Evolutionary conservation across 2,113 vertebrate genomes (phyloP), one percentile per base, ranked within the genome.

Genomic region (Cnemophilus loriae): DNA sequence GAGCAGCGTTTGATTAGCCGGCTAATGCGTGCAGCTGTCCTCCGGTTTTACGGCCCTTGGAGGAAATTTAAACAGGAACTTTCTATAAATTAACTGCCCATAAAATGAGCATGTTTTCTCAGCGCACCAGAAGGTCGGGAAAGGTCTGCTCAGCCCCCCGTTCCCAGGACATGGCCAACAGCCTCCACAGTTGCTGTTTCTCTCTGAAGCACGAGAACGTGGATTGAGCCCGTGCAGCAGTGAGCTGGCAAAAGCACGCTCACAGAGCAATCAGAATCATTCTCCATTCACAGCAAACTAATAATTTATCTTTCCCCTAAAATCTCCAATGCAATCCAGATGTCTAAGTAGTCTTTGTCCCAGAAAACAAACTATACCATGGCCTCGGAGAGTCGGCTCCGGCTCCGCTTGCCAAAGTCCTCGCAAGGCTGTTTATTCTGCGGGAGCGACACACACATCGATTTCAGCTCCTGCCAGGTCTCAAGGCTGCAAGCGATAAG

Each of bases 21-120:
- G 71, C 73, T 91, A 69, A 90, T 46, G 59, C 30, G 7, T 60
- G 80, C 73, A 84, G 83, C 74, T 91, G 90, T 93, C 90, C 94
- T 88, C 92, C 1, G 16, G 77, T 93, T 97, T 95, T 95, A 96
- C 3, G 0, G 91, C 90, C 74, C 82, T 67, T 92, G 53, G 89
- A 96, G 82, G 94, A 97, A 97, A 96, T 95, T 95, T 87, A 90
- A 97, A 96, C 94, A 93, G 94, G 82, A 96, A 95, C 95, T 94
- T 88, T 94, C 80, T 87, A 90, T 89, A 95, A 96, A 97, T 96
- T 97, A 97, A 96, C 96, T 90, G 90, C 90, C 93, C 95, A 96
- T 93, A 96, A 96, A 97, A 85, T 41, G 30, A 93, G 46, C 61
- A 24, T 94, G 88, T 93, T 90, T 96, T 91, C 93, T 85, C 74